phyloP scores from a whole-genome alignment of 2,113 vertebrate species.

The Leptodactylus fuscus region DNA sequence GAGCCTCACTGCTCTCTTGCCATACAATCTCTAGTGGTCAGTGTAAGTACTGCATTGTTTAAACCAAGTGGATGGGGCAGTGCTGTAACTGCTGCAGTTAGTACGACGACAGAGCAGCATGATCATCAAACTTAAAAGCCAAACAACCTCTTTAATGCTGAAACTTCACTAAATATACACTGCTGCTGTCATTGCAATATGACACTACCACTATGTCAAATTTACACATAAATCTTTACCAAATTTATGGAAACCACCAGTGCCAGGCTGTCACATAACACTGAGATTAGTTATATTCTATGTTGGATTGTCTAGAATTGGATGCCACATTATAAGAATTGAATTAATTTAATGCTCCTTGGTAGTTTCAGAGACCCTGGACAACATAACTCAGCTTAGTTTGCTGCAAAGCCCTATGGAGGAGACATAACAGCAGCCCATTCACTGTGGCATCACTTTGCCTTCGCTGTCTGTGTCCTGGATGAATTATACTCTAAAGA shows the following conservation, averaged over 20 bases:
- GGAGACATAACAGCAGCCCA: background rate
- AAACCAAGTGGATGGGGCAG: too few species aligned
- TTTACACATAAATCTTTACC: background rate
- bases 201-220: background rate
- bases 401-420: background rate
- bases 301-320: background rate
- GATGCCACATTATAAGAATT: background rate
- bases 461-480: background rate
- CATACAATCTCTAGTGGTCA: too few species aligned
- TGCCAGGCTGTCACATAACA: background rate
- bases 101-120: too few species aligned
- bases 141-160: too few species aligned
- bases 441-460: background rate
- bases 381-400: background rate
- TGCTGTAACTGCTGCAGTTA: too few species aligned
- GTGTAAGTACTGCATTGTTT: too few species aligned
- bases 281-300: background rate
- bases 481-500: conserved; percentile 27
- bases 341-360: background rate
- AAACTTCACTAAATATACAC: too few species aligned
- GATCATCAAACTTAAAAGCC: too few species aligned
- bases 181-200: background rate
- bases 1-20: too few species aligned
- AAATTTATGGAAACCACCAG: background rate
- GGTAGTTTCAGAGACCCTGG: background rate